Percentiles rank a stretch among this genome's conserved stretches.
phyloP scores from a whole-genome alignment of 1,140 invertebrate species.

The Sipha flava region DNA sequence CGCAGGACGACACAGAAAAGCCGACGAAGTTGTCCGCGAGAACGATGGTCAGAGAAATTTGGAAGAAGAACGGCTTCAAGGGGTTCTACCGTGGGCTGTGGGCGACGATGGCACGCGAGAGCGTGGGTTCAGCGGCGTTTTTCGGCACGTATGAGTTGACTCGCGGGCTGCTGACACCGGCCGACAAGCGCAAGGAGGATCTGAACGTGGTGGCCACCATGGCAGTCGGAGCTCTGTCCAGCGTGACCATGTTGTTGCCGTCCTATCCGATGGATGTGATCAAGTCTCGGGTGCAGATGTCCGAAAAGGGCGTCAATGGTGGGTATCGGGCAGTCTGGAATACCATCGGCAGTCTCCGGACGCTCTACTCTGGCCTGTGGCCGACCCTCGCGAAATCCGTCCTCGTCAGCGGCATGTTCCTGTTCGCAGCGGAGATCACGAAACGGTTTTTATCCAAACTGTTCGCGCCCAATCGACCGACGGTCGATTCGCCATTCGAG shows the following conservation, averaged over 20 bases:
- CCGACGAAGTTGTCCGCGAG: too few species aligned
- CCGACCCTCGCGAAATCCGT: conserved; percentile 89
- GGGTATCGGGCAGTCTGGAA: background rate
- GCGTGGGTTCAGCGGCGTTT: conserved; percentile 98
- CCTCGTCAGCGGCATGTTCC: conserved; percentile 92
- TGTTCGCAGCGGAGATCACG: conserved; percentile 86
- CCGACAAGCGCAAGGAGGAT: conserved; percentile 57
- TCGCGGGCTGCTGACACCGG: conserved; percentile 55
- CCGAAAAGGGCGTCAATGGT: background rate
- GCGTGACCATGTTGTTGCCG: conserved; percentile 76
- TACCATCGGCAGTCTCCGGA: conserved; percentile 58
- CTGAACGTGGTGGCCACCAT: conserved; percentile 70
- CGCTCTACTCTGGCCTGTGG: conserved; percentile 87
- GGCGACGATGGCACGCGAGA: conserved; percentile 89
- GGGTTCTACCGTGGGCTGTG: conserved; percentile 84
- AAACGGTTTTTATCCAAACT: conserved; percentile 47
- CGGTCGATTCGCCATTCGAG: too few species aligned
- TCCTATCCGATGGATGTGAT: conserved; percentile 98
- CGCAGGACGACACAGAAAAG: too few species aligned
- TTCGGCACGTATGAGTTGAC: conserved; percentile 92
- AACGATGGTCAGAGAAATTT: conserved; percentile 66
- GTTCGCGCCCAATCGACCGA: background rate
- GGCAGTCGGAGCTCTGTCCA: conserved; percentile 82
- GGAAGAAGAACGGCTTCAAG: conserved; percentile 61
- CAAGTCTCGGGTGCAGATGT: conserved; percentile 83